phyloP scores from a whole-genome alignment of 1,140 invertebrate genomes.

The Frieseomelitta varia region DNA sequence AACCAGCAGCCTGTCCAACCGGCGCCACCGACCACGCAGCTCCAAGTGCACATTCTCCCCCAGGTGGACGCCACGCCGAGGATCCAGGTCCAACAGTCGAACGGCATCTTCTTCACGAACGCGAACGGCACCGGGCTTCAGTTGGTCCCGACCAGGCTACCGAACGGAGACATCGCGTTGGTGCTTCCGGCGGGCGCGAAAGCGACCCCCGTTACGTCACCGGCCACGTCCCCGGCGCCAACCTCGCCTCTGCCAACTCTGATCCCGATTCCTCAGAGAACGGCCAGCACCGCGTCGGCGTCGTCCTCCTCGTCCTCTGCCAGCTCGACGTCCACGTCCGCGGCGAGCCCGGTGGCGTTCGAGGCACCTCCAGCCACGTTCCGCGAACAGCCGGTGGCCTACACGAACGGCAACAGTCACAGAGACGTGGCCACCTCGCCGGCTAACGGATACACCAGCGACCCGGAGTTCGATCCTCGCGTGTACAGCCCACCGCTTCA shows the following conservation, averaged over 20 bases:
- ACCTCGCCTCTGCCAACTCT: constrained; percentile 85
- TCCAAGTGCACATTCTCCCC: constrained; percentile 79
- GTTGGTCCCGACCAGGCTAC: constrained; percentile 84
- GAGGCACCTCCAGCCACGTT: constrained; percentile 75
- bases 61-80: constrained; percentile 76
- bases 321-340: constrained; percentile 79
- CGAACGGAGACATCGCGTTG: constrained; percentile 85
- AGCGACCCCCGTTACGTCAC: constrained; percentile 77
- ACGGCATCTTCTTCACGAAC: constrained; percentile 81
- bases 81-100: constrained; percentile 80
- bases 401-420: constrained; percentile 78
- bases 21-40: constrained; percentile 75
- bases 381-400: constrained; percentile 78
- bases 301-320: constrained; percentile 83
- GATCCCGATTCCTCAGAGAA: constrained; percentile 88
- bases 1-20: constrained; percentile 76
- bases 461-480: constrained; percentile 78
- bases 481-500: constrained; percentile 83
- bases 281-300: constrained; percentile 86
- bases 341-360: constrained; percentile 78
- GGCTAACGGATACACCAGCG: constrained; percentile 78
- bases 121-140: constrained; percentile 82
- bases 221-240: constrained; percentile 79
- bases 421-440: constrained; percentile 79
- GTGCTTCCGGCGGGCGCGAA: constrained; percentile 82